phyloP scores from a whole-genome alignment of 2,797 vertebrate genomes.

The Pseudomugil tenellus region DNA sequence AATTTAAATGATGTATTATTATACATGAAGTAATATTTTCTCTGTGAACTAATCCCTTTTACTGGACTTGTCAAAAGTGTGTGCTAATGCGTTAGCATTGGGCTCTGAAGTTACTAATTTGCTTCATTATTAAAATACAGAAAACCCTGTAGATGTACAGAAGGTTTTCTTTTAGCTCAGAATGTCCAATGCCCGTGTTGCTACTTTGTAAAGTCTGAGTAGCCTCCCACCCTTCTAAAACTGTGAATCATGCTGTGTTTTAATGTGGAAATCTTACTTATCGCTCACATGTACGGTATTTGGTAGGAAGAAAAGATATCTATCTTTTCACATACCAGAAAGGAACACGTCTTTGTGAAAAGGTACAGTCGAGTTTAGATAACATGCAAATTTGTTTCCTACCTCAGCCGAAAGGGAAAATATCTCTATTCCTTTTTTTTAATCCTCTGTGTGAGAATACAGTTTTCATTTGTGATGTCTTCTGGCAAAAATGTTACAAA shows the following conservation, averaged over 20 bases:
- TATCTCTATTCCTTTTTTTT: background rate
- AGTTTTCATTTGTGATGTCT: constrained; percentile 9
- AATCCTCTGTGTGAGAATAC: background rate
- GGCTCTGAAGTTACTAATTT: background rate
- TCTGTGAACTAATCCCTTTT: background rate
- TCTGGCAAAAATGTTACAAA: constrained; percentile 1
- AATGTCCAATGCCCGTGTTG: constrained; percentile 9
- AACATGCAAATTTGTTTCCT: constrained; percentile 48
- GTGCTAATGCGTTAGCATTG: constrained; percentile 7
- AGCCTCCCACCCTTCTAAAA: constrained; percentile 3
- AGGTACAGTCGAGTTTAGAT: background rate
- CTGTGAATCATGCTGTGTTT: constrained; percentile 61
- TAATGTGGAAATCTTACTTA: constrained; percentile 33
- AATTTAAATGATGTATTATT: no score
- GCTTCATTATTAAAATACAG: background rate
- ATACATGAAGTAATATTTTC: no score
- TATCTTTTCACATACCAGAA: constrained; percentile 10
- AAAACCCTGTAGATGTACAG: background rate
- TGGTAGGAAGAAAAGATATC: constrained; percentile 12
- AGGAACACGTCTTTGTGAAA: background rate
- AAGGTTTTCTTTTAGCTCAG: background rate
- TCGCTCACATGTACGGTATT: background rate
- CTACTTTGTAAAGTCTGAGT: constrained; percentile 4
- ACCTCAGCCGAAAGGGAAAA: constrained; percentile 77
- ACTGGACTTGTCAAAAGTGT: background rate